Base-by-base conservation (phyloP, 2,888 invertebrate genomes). In the Tetheella fluctuosa region DNA sequence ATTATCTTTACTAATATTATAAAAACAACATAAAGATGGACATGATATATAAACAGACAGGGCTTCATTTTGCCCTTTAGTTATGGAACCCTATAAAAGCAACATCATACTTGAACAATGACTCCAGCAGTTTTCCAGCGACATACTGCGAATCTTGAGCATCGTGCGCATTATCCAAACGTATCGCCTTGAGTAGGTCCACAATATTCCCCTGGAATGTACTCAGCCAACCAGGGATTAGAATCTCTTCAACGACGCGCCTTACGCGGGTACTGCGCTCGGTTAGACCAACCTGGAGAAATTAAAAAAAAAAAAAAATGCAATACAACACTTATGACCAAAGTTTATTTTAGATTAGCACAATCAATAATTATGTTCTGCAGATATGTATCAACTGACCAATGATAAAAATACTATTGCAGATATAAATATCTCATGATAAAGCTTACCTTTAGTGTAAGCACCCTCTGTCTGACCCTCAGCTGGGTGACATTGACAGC, bases 141-240 rank as follows among this genome's bases (percentile, higher is more conserved):
- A 93, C 93, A 61, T 91, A 88, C 65, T 93, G 91, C 0, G 93
- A 94, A 66, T 94, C 93, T 30, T 92, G 90, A 0, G 93, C 93
- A 48, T 93, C 93, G 12, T 91, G 86, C 0, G 85, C 80, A 61
- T 94, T 93, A 71, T 97, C 97, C 52, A 97, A 92, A 73, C 97
- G 95, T 25, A 98, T 91, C 3, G 96, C 96, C 63, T 95, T 94
- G 57, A 97, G 90, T n/a, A 98, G 89, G 7, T 95, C 93, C 17
- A 97, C 88, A 53, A 96, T 95, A 73, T 97, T 95, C 2, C 95
- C 95, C 56, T 96, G 93, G 76, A 96, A 96, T 1, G 95, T 93
- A 58, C 95, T 94, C 63, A 98, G 87, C 98, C 98, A 98, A 1
- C 95, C 91, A 0, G 96, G 96, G 1, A 98, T 86, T 68, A 97